A percentile compares a stretch with the other conserved stretches of the same genome.
Evolutionary conservation across 2,888 invertebrate genomes (phyloP).

Genomic region (Herminia tarsipennalis): DNA sequence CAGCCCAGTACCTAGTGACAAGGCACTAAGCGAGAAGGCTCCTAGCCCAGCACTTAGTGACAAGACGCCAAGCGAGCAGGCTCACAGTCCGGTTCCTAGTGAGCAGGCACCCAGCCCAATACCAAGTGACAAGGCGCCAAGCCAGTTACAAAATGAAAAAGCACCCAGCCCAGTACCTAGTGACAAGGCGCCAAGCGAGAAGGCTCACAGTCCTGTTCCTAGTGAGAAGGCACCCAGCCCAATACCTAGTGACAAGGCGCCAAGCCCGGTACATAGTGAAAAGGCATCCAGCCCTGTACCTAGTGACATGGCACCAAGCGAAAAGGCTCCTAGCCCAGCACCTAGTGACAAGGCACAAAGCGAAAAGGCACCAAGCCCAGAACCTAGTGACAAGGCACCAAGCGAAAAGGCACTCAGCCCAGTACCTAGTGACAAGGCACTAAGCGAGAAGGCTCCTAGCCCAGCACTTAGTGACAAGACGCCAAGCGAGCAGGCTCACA

Average conservation of each 20-base stretch:
- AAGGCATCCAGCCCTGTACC: neutral
- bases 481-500: too few relatives aligned
- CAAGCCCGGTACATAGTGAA: constrained; percentile 1
- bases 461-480: constrained; percentile 4
- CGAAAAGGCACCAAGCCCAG: constrained; percentile 2
- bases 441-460: constrained; percentile 3
- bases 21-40: neutral
- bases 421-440: neutral
- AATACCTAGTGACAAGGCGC: neutral
- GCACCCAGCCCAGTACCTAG: constrained; percentile 2
- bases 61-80: constrained; percentile 12
- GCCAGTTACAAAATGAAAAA: constrained; percentile 7
- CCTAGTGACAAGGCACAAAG: neutral
- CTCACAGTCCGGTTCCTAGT: constrained; percentile 4
- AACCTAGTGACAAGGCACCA: constrained; percentile 2
- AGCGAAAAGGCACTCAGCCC: constrained; percentile 2
- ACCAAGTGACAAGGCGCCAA: neutral
- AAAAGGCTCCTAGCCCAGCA: constrained; percentile 1
- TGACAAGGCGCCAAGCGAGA: constrained; percentile 14
- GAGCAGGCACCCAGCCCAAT: constrained; percentile 8
- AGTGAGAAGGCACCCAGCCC: neutral
- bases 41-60: constrained; percentile 1
- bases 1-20: neutral
- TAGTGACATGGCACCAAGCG: neutral
- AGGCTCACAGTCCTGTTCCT: constrained; percentile 10